Evolutionary conservation across 1,140 invertebrate species (phyloP), one percentile per base, ranked within the genome.

Genomic region (Bombus pascuorum): DNA sequence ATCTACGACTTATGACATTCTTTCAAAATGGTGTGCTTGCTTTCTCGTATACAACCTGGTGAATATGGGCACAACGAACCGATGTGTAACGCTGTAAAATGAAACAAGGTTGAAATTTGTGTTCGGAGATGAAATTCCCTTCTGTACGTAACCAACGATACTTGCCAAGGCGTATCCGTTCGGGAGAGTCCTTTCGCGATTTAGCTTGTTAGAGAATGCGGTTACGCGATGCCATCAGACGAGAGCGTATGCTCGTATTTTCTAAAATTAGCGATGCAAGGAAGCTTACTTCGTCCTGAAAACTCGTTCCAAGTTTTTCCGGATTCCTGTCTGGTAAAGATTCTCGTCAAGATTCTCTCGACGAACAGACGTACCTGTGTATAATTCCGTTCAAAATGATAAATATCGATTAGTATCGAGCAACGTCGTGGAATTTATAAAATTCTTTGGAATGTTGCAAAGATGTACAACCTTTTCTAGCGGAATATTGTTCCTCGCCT

Each of bases 181-280:
- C 68, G 83, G 75, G 66, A 62, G 79, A 85, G 47, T 79, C 47
- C 72, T 85, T 62, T 80, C 22, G 77, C 81, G 37, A 79, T 85
- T 78, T 59, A 37, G 42, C 68, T 81, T 74, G 76, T 88, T 82
- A 81, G 74, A 28, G 59, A 71, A 86, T 39, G 78, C 37, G 78
- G 59, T 79, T 79, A 28, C n/a, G 22, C 65, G 59, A 34, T 77
- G 62, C 10, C 62, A 71, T 34, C 39, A 28, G n/a, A 22, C 44
- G 57, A 81, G 74, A 37, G 34, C 34, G 72, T 34, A 8, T 44
- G 65, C 9, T 57, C 59, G 47, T 75, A 77, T 88, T 83, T 86
- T 82, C 39, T 37, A 5, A 65, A 87, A 85, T 87, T 81, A 75
- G n/a, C 77, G n/a, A 72, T 53, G 57, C 73, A 34, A 62, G 25